These are phyloP conservation scores for Corbicula japonica DNA, from an alignment of 2,888 invertebrate species.

Conservation along the genomic window DNA sequence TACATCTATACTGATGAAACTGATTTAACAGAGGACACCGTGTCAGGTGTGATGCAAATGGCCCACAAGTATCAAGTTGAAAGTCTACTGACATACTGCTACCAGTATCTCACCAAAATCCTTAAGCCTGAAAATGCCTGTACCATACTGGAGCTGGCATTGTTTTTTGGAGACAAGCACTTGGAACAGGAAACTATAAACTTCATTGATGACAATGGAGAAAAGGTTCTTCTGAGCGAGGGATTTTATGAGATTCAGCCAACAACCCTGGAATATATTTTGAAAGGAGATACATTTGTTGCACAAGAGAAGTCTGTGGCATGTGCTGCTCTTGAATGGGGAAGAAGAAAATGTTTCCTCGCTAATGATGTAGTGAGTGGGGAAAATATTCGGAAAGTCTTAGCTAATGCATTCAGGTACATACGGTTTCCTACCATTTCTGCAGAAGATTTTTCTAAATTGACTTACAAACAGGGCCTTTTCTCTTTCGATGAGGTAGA, in stretches of 20 bases:
- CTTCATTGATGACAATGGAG: constrained; percentile 46
- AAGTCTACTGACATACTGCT: constrained; percentile 31
- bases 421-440: constrained; percentile 36
- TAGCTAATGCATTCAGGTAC: constrained; percentile 35
- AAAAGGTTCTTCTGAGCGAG: constrained; percentile 28
- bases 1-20: constrained; percentile 34
- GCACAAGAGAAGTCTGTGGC: constrained; percentile 27
- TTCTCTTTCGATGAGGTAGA: constrained; percentile 34
- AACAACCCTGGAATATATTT: constrained; percentile 21
- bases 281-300: constrained; percentile 42
- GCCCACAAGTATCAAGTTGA: constrained; percentile 46
- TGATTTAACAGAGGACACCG: constrained; percentile 21
- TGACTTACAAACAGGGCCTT: constrained; percentile 33
- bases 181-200: constrained; percentile 8
- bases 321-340: constrained; percentile 32
- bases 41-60: constrained; percentile 27
- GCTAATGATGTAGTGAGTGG: constrained; percentile 14
- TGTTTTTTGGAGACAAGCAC: constrained; percentile 39
- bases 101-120: constrained; percentile 7
- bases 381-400: constrained; percentile 9
- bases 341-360: constrained; percentile 8
- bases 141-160: constrained; percentile 27
- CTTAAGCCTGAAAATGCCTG: constrained; percentile 36
- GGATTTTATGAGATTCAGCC: constrained; percentile 37
- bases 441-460: constrained; percentile 26